Percentiles rank a stretch among this genome's conserved stretches.
These are phyloP conservation scores for Papilio xuthus DNA, from an alignment of 1,140 invertebrate species.

Conservation along the genomic window DNA sequence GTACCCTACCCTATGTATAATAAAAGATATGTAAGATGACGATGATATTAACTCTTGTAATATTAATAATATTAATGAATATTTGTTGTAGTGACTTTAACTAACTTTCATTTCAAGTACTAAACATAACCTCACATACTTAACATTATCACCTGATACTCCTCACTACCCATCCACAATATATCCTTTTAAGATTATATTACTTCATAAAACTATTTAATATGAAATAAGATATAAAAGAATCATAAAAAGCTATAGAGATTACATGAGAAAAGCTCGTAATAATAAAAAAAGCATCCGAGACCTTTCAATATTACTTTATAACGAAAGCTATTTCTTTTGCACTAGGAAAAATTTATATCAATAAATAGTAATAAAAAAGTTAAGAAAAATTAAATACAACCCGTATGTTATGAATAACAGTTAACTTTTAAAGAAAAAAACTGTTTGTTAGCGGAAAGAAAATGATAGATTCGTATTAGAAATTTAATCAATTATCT, in stretches of 20 bases:
- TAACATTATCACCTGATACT: background rate
- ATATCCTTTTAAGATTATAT: slow-evolving; percentile 20
- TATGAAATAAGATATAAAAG: slow-evolving; percentile 19
- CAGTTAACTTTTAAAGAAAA: no score
- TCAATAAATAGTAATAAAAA: background rate
- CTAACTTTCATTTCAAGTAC: background rate
- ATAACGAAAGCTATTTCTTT: background rate
- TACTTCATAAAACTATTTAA: slow-evolving; percentile 27
- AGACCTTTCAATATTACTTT: slow-evolving; percentile 12
- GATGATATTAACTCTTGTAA: no score
- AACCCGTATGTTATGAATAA: no score
- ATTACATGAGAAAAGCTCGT: slow-evolving; percentile 19
- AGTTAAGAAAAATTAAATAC: background rate
- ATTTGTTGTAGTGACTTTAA: no score
- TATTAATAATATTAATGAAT: no score
- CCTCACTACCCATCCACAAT: background rate
- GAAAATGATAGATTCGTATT: no score
- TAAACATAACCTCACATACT: background rate
- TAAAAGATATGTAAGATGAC: no score
- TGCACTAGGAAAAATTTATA: background rate
- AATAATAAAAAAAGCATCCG: slow-evolving; percentile 17
- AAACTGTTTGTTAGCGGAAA: no score
- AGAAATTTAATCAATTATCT: no score
- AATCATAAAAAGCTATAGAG: background rate
- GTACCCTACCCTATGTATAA: no score